Evolutionary conservation across 2,888 invertebrate genomes (phyloP).

Genomic region (Rutpela maculata): DNA sequence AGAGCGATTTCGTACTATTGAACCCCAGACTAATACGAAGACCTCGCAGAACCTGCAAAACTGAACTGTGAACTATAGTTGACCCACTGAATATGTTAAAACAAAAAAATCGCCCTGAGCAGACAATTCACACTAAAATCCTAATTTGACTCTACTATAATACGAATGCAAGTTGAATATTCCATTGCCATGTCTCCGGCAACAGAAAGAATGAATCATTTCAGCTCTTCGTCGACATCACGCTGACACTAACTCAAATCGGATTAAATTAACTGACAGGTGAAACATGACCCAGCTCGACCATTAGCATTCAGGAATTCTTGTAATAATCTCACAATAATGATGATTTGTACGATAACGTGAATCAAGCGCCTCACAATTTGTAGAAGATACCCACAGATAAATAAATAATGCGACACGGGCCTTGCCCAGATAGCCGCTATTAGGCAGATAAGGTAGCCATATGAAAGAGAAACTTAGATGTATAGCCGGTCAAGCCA

Average conservation of each 20-base stretch:
- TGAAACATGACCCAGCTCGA: constrained; percentile 35
- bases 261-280: constrained; percentile 24
- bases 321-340: constrained; percentile 34
- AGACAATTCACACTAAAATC: too few species aligned
- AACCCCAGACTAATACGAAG: too few species aligned
- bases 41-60: too few species aligned
- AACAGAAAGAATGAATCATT: constrained; percentile 7
- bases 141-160: too few species aligned
- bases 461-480: constrained; percentile 22
- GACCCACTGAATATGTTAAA: too few species aligned
- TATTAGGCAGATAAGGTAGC: constrained; percentile 38
- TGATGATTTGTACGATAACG: constrained; percentile 31
- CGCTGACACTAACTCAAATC: constrained; percentile 21
- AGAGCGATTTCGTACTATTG: too few species aligned
- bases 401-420: constrained; percentile 36
- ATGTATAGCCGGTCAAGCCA: constrained; percentile 13
- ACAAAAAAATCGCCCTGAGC: too few species aligned
- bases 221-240: constrained; percentile 30
- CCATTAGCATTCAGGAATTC: constrained; percentile 34
- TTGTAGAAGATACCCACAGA: constrained; percentile 29
- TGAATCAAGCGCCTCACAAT: constrained; percentile 34
- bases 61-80: too few species aligned
- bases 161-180: neutral
- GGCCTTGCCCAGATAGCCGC: constrained; percentile 3
- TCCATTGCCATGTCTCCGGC: neutral